A percentile compares a stretch with the other conserved stretches of the same genome.
These are phyloP conservation scores for Ispidina lecontei DNA, from an alignment of 2,797 vertebrate genomes.

Conservation along the genomic window DNA sequence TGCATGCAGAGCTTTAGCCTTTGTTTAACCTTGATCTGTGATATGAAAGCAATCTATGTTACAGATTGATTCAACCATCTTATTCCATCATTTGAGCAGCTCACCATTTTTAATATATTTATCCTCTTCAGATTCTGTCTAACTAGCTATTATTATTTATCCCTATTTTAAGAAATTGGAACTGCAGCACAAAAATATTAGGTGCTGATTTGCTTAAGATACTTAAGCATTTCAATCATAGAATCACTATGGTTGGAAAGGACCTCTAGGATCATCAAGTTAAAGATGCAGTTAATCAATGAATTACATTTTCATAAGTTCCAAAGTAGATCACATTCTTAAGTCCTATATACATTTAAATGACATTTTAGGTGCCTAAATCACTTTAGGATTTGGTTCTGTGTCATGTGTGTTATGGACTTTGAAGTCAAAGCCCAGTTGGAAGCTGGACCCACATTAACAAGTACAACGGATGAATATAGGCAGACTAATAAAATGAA, in stretches of 20 bases:
- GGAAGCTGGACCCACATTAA: not conserved
- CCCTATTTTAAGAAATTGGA: not conserved
- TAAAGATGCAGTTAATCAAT: not conserved
- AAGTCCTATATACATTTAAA: not conserved
- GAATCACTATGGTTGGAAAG: too few relatives aligned
- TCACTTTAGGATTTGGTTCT: not conserved
- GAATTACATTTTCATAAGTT: not conserved
- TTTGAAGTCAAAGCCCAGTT: not conserved
- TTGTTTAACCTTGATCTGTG: constrained; percentile 70
- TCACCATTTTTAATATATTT: constrained; percentile 27
- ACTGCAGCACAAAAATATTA: not conserved
- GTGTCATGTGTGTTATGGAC: not conserved
- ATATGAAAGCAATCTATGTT: constrained; percentile 19
- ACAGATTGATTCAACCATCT: not conserved
- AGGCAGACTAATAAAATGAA: not conserved
- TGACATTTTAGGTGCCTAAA: not conserved
- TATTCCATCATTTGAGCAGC: not conserved
- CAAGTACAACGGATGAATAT: not conserved
- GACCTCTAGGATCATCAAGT: not conserved
- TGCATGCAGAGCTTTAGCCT: constrained; percentile 67
- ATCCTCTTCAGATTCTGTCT: not conserved
- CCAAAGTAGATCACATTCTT: not conserved
- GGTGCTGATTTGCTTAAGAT: not conserved
- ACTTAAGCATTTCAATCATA: not conserved
- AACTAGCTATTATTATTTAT: not conserved